Evolutionary conservation across 2,888 invertebrate species (phyloP).

Genomic region (Trilocha varians): DNA sequence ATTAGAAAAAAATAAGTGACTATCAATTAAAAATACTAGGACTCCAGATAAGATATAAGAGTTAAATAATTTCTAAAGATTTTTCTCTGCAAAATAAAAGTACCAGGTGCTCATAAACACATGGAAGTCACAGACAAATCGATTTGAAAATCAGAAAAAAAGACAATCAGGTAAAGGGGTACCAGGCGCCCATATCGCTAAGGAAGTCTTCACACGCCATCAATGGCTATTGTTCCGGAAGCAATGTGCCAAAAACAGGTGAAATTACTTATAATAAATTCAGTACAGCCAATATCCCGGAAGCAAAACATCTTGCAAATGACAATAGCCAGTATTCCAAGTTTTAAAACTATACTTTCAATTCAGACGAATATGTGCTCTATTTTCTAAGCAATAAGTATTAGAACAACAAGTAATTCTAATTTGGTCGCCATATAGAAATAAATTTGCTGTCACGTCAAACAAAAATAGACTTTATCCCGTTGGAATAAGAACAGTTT

Average conservation of each 20-base stretch:
- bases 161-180: neutral
- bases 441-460: neutral
- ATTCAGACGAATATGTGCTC: neutral
- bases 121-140: neutral
- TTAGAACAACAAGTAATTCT: neutral
- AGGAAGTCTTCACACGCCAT: conserved; percentile 4
- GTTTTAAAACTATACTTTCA: neutral
- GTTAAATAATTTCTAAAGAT: neutral
- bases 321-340: neutral
- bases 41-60: neutral
- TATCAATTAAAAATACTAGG: neutral
- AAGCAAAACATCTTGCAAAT: conserved; percentile 21
- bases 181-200: conserved; percentile 1
- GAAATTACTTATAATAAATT: conserved; percentile 18
- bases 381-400: neutral
- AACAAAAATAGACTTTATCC: neutral
- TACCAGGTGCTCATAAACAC: neutral
- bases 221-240: neutral
- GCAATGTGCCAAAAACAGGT: conserved; percentile 15
- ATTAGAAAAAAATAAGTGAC: too few relatives aligned
- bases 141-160: neutral
- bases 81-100: too few relatives aligned
- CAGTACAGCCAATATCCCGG: conserved; percentile 15
- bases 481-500: neutral
- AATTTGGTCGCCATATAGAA: neutral